Evolutionary conservation across 2,888 invertebrate species (phyloP).

Genomic region (Anoncus sp.): DNA sequence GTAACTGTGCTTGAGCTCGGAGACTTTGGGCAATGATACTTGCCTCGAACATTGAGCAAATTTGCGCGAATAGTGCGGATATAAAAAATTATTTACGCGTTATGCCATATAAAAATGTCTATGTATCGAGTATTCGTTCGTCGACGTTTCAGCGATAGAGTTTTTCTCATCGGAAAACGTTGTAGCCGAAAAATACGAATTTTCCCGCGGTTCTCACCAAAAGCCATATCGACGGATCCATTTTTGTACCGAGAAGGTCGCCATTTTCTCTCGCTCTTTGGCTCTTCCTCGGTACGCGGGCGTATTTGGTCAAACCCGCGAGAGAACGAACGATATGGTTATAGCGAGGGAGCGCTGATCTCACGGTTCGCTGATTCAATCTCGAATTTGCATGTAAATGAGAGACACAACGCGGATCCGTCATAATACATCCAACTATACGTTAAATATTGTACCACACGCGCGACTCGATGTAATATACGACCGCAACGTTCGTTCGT

Average conservation of each 20-base stretch:
- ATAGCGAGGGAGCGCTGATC: too few species aligned
- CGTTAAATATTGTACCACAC: conserved; percentile 32
- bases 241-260: too few species aligned
- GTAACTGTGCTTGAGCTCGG: background rate
- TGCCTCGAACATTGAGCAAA: background rate
- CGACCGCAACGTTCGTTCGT: conserved; percentile 8
- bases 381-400: conserved; percentile 67
- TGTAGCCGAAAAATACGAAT: too few species aligned
- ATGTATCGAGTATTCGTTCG: too few species aligned
- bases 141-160: too few species aligned
- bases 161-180: too few species aligned
- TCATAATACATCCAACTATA: conserved; percentile 13
- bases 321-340: background rate
- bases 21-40: background rate
- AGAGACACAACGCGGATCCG: conserved; percentile 38
- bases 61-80: background rate
- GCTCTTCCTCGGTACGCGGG: background rate
- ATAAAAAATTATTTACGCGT: background rate
- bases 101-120: too few species aligned
- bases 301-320: too few species aligned
- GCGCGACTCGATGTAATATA: conserved; percentile 22
- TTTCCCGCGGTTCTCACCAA: background rate
- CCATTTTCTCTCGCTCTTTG: background rate
- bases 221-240: too few species aligned
- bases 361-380: conserved; percentile 64